Evolutionary conservation across 2,888 invertebrate genomes (phyloP).

Genomic region (Cephonodes hylas): DNA sequence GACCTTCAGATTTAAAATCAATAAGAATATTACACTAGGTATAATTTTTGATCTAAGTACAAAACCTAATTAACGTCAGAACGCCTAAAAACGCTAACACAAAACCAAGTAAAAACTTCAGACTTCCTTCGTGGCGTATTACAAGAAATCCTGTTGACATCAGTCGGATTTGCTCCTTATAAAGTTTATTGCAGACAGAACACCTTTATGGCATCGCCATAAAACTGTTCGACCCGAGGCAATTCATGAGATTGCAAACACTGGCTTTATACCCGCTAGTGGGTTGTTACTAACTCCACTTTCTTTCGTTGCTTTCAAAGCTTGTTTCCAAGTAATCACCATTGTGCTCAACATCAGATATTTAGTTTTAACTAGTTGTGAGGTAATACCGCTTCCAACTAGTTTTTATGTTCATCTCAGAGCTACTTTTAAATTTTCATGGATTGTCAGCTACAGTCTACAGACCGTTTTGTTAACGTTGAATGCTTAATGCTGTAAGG

Average conservation of each 20-base stretch:
- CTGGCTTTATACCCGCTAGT: not conserved
- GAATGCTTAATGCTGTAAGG: not conserved
- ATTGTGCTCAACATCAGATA: not conserved
- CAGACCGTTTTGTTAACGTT: not conserved
- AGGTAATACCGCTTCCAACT: not conserved
- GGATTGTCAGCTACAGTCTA: not conserved
- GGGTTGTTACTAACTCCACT: not conserved
- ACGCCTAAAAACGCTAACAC: not conserved
- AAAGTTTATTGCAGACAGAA: conserved; percentile 16
- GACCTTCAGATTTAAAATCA: not conserved
- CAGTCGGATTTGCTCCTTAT: conserved; percentile 12
- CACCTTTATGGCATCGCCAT: conserved; percentile 39
- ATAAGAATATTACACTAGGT: not conserved
- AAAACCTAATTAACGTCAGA: not conserved
- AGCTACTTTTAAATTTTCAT: not conserved
- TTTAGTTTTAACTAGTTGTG: not conserved
- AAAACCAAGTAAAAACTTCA: not conserved
- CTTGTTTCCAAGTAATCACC: conserved; percentile 7
- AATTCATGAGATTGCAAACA: conserved; percentile 30
- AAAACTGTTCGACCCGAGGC: conserved; percentile 35
- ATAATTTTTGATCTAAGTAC: not conserved
- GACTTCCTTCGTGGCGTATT: not conserved
- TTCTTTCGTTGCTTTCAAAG: not conserved
- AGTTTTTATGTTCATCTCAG: not conserved
- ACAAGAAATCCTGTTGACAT: not conserved